A percentile compares a stretch with the other conserved stretches of the same genome.
Evolutionary conservation across 2,797 vertebrate species (phyloP).

Genomic region (Etheostoma perlongum): DNA sequence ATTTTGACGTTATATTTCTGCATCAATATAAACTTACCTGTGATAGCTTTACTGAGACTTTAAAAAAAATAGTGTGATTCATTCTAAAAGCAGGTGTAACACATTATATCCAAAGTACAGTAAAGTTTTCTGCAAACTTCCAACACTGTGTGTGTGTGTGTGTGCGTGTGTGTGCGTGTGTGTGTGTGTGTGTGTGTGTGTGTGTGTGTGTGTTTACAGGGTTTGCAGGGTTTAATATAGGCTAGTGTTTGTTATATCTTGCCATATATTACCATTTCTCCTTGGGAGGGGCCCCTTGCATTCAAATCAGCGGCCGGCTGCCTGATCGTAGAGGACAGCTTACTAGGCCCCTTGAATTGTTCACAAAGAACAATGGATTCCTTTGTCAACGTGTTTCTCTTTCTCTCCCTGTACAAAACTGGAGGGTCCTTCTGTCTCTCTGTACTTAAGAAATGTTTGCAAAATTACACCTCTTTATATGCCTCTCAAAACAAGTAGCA

Average conservation of each 20-base stretch:
- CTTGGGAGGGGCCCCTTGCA: constrained; percentile 87
- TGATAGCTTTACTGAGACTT: constrained; percentile 32
- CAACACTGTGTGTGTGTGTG: neutral
- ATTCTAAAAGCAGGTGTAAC: constrained; percentile 48
- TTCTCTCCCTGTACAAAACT: constrained; percentile 87
- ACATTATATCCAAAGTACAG: constrained; percentile 41
- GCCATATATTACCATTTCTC: constrained; percentile 89
- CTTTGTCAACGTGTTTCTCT: constrained; percentile 91
- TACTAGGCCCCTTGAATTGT: constrained; percentile 89
- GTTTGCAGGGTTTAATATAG: constrained; percentile 47
- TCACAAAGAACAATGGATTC: constrained; percentile 85
- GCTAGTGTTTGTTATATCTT: constrained; percentile 67
- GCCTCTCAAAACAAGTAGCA: constrained; percentile 85
- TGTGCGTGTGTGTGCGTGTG: no score
- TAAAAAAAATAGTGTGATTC: constrained; percentile 6
- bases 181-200: no score
- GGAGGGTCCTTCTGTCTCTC: constrained; percentile 88
- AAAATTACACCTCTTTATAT: constrained; percentile 91
- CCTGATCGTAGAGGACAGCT: constrained; percentile 92
- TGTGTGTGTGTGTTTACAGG: constrained; percentile 28
- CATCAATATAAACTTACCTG: constrained; percentile 50
- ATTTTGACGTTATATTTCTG: constrained; percentile 14
- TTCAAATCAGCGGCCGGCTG: constrained; percentile 90
- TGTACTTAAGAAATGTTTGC: constrained; percentile 93
- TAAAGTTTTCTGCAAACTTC: constrained; percentile 47